phyloP scores from a whole-genome alignment of 2,797 vertebrate species.

The Tokudaia muenninki region DNA sequence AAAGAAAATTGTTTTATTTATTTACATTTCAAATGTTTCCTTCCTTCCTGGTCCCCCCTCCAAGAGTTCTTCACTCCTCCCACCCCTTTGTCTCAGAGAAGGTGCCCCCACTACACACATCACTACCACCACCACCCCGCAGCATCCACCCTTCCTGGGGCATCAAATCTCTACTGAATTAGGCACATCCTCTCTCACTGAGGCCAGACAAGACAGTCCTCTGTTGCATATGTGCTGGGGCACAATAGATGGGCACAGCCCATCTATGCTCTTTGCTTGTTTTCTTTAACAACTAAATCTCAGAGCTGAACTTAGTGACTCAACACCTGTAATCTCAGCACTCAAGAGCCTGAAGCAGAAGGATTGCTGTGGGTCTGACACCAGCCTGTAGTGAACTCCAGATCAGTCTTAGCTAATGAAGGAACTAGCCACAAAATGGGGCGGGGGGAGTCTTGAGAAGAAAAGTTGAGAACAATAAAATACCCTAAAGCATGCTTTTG shows the following conservation, averaged over 20 bases:
- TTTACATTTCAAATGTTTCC: neutral
- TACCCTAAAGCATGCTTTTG: neutral
- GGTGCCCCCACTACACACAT: no score
- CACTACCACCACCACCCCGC: no score
- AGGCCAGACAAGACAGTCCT: neutral
- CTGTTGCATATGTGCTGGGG: neutral
- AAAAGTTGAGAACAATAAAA: neutral
- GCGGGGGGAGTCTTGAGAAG: neutral
- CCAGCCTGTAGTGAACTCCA: neutral
- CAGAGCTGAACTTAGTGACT: neutral
- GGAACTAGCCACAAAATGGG: neutral
- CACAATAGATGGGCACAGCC: no score
- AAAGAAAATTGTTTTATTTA: neutral
- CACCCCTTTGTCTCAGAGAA: neutral
- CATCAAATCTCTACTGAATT: neutral
- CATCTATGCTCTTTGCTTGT: neutral
- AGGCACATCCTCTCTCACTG: neutral
- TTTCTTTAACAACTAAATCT: conserved; percentile 25
- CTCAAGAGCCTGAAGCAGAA: neutral
- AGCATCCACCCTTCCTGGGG: neutral
- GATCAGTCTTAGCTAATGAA: neutral
- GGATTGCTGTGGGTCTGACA: neutral
- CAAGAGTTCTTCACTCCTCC: neutral
- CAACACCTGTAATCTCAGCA: neutral
- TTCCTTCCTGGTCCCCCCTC: neutral